A percentile compares a stretch with the other conserved stretches of the same genome.
phyloP scores from a whole-genome alignment of 2,888 invertebrate genomes.

The Melanchra persicariae region DNA sequence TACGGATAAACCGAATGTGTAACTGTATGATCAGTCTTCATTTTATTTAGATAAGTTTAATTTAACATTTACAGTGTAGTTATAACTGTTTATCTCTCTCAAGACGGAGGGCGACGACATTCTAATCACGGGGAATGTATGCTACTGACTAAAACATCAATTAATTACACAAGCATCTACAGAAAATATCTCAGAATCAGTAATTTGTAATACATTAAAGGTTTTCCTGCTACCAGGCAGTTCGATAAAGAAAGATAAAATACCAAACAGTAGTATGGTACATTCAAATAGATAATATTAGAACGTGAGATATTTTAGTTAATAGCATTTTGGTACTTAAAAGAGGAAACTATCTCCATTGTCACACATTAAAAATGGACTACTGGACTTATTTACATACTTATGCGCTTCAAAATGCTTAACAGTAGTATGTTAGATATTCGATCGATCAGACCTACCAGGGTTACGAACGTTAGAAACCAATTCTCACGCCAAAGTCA shows the following conservation, averaged over 20 bases:
- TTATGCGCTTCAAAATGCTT: constrained; percentile 73
- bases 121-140: constrained; percentile 52
- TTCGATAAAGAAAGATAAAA: constrained; percentile 53
- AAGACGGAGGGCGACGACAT: constrained; percentile 33
- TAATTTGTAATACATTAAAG: constrained; percentile 61
- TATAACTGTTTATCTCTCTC: constrained; percentile 35
- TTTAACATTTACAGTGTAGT: neutral
- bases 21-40: neutral
- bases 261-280: constrained; percentile 40
- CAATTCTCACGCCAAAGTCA: constrained; percentile 90
- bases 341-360: constrained; percentile 31
- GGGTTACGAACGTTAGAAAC: constrained; percentile 86
- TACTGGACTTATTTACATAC: constrained; percentile 65
- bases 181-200: constrained; percentile 50
- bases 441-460: constrained; percentile 87
- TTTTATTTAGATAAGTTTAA: constrained; percentile 4
- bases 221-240: constrained; percentile 34
- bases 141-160: constrained; percentile 47
- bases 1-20: neutral
- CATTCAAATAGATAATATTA: constrained; percentile 29
- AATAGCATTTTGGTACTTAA: constrained; percentile 42
- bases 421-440: constrained; percentile 85
- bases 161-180: constrained; percentile 47
- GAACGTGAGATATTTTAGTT: constrained; percentile 54
- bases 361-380: constrained; percentile 46